Evolutionary conservation across 2,888 invertebrate species (phyloP), one percentile per base, ranked within the genome.

Genomic region (Agrochola litura): DNA sequence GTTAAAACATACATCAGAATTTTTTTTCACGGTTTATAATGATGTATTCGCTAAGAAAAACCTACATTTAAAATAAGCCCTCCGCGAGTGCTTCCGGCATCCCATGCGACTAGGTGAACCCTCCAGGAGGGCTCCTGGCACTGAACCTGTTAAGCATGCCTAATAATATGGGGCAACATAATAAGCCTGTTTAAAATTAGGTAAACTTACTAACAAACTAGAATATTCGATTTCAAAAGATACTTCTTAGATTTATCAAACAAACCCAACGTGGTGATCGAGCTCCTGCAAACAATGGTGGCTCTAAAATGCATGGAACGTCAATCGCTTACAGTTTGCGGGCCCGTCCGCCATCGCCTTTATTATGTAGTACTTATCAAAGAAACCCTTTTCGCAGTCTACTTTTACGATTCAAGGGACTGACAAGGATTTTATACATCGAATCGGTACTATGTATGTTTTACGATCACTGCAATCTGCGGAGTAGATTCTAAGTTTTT

Each of bases 331-430:
- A 78, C 56, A 52, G 25, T 58, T 64, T 75, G 64, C 4, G 56
- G 63, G 14, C 64, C 43, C 43, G 8, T 37, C 49, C 43, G 41
- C 30, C 16, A 77, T 64, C 52, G 14, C 10, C n/a, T n/a, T 46
- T 61, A 43, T 37, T 68, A 68, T 60, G n/a, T 1, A 37, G n/a
- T 14, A n/a, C n/a, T n/a, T n/a, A 58, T 37, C 49, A 52, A 58
- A 58, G 37, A 76, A 54, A 76, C 43, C 82, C 76, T 65, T 78
- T 65, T 52, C 16, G 10, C 82, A 54, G 74, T 81, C 52, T 25
- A 58, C 56, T 78, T 78, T 78, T 58, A 78, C 82, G 82, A 78
- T 76, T 76, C 52, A 25, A 74, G 22, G 56, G 82, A 64, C 52
- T 76, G 37, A 75, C 76, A 75, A 81, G 43, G 78, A 65, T 65